Conservation (phyloP, 2,888 invertebrate species). For the Campopleginae sp. region DNA sequence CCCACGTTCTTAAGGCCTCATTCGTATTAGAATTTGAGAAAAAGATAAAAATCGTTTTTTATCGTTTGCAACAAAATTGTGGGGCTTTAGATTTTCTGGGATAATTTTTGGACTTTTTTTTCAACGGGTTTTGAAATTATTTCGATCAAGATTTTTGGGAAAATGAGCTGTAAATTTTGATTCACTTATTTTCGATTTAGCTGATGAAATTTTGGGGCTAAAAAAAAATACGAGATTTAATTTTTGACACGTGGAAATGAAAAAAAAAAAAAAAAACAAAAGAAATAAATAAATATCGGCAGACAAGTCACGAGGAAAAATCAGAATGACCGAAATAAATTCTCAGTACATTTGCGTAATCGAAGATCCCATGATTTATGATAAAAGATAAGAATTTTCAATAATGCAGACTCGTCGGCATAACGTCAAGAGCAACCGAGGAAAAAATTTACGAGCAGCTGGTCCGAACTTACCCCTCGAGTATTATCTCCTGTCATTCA, state of each 20-base stretch:
- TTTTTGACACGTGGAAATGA: background rate
- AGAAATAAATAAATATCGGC: background rate
- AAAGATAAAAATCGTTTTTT: background rate
- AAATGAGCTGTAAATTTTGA: no score
- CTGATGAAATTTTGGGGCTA: background rate
- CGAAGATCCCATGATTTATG: constrained; percentile 45
- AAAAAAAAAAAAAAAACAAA: background rate
- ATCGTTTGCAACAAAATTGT: background rate
- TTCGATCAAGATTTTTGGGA: no score
- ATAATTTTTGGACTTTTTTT: background rate
- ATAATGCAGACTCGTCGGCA: constrained; percentile 54
- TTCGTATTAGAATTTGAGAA: background rate
- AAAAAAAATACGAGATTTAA: background rate
- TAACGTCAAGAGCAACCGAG: constrained; percentile 28
- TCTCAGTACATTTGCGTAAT: background rate
- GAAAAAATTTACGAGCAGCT: constrained; percentile 56
- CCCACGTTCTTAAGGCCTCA: constrained; percentile 20
- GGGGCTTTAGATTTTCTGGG: background rate
- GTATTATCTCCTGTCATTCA: constrained; percentile 21
- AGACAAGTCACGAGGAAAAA: background rate
- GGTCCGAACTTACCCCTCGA: constrained; percentile 10
- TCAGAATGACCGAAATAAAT: constrained; percentile 12
- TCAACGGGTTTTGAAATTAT: background rate
- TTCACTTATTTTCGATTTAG: no score
- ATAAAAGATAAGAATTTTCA: constrained; percentile 55